Percentiles rank a stretch among this genome's conserved stretches.
phyloP scores from a whole-genome alignment of 2,113 vertebrate species.

The Ibidorhyncha struthersii region DNA sequence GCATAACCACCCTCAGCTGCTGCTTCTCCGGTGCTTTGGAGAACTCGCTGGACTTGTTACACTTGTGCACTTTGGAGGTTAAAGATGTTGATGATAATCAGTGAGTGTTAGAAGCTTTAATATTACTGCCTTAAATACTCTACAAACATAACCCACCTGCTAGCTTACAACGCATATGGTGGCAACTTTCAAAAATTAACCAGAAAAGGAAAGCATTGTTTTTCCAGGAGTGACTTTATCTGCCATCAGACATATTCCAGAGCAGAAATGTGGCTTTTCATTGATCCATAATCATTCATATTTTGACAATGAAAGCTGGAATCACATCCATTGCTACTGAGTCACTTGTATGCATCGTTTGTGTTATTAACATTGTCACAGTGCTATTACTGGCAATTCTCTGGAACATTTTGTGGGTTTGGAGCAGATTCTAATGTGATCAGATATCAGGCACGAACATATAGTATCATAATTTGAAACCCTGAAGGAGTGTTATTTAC shows the following conservation, averaged over 20 bases:
- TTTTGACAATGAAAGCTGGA: neutral
- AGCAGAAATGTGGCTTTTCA: neutral
- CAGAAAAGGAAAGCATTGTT: neutral
- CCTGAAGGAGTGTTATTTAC: neutral
- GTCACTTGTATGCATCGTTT: neutral
- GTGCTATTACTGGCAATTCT: neutral
- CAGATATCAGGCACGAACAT: neutral
- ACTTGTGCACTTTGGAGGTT: neutral
- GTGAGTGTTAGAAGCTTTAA: neutral
- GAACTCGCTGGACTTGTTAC: neutral
- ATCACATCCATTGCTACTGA: accelerated
- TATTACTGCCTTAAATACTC: neutral
- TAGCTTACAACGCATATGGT: neutral
- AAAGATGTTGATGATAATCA: neutral
- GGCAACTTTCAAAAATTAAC: neutral
- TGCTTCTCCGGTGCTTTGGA: neutral
- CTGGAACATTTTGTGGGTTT: neutral
- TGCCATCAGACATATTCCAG: neutral
- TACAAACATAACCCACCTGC: neutral
- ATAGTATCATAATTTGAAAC: neutral
- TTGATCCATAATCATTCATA: neutral
- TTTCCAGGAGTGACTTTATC: neutral
- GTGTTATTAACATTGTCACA: neutral
- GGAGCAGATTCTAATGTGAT: neutral
- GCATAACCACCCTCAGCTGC: neutral